Base-by-base conservation (phyloP, 2,888 invertebrate species). In the Tholera decimalis region DNA sequence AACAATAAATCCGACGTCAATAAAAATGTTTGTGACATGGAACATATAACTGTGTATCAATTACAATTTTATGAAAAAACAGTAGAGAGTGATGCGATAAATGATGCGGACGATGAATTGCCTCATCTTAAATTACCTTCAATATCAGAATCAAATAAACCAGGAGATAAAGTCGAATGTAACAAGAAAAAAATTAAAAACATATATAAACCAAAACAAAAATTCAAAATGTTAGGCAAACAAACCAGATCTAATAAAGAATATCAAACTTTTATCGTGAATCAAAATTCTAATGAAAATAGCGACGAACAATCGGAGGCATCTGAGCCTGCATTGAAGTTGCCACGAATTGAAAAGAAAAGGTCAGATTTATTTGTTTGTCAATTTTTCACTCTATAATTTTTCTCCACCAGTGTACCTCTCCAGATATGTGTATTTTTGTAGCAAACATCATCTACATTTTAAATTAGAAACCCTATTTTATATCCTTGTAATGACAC, bases 261-360 rank as follows among this genome's bases (percentile, higher is more conserved):
- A 58, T 89, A 91, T 81, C 82, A 89, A 82, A 93, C 94, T 2
- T 94, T 92, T 80, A 93, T 93, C 59, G 86, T 92, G 11, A 87
- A 90, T 28, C 86, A 89, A 60, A 80, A 82, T 62, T 77, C 73
- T 54, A 88, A 87, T 53, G 91, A 91, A 37, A 87, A 87, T 68
- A 93, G 92, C 70, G 93, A 95, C 77, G 74, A 43, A 53, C 90
- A 88, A 58, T 93, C 93, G 1, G 83, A 91, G 63, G 84, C 88
- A 18, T 89, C 88, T 13, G 95, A 93, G 8, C 95, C 95, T 9
- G 94, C 92, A n/a, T 76, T 95, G 41, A 95, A 95, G 83, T 82
- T 95, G 59, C 95, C 95, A 51, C 90, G 93, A 73, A 94, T 95
- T 63, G 95, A 95, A 78, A 86, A 82, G 43, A 93, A 89, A 86